Percentiles rank a stretch among this genome's conserved stretches.
These are phyloP conservation scores for Eupristina koningsbergeri DNA, from an alignment of 1,140 invertebrate genomes.

Conservation along the genomic window DNA sequence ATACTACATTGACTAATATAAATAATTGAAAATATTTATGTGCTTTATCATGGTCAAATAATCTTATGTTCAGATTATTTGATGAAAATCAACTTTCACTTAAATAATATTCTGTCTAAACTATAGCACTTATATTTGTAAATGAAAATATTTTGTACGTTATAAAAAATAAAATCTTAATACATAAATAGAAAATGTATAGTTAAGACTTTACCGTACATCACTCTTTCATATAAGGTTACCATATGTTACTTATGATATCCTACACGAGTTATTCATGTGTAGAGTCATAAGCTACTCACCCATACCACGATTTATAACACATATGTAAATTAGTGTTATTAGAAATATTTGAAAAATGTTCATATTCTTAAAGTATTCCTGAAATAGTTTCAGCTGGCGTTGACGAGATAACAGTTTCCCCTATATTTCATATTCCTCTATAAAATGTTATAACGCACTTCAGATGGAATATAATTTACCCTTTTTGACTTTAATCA, in stretches of 20 bases:
- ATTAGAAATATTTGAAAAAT: not conserved
- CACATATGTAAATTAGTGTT: not conserved
- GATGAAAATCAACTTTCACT: too few relatives aligned
- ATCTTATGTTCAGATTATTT: too few relatives aligned
- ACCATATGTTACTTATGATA: not conserved
- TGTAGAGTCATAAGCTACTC: not conserved
- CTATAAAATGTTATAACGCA: not conserved
- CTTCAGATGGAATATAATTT: not conserved
- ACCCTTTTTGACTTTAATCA: not conserved
- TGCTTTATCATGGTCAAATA: too few relatives aligned
- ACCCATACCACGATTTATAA: not conserved
- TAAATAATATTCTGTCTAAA: too few relatives aligned
- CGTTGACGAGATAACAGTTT: not conserved
- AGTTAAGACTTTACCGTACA: not conserved
- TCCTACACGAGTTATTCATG: not conserved
- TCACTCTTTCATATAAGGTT: not conserved
- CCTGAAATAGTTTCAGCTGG: not conserved
- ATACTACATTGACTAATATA: too few relatives aligned
- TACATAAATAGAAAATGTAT: not conserved
- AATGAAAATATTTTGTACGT: not conserved
- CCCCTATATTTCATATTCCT: not conserved
- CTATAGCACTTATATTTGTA: too few relatives aligned
- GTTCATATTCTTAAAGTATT: not conserved
- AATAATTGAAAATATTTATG: too few relatives aligned
- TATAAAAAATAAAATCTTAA: not conserved